Evolutionary conservation across 2,888 invertebrate genomes (phyloP), one percentile per base, ranked within the genome.

Genomic region (Drosophila kambysellisi): DNA sequence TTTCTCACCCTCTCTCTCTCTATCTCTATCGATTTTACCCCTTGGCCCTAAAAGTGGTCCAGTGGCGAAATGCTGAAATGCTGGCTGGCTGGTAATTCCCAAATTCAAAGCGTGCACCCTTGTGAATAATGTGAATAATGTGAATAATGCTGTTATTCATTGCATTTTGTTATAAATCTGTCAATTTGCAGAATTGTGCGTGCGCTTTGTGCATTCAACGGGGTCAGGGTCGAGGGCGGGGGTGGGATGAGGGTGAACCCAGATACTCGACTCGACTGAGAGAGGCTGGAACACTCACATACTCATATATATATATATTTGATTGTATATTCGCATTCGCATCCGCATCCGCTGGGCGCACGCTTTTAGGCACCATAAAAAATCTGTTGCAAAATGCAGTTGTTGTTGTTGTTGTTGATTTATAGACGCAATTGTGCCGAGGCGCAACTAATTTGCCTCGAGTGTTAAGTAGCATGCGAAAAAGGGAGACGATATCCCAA

Each of bases 181-280:
- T 89, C 89, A 91, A 86, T 88, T 90, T 91, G 87, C 89, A 76
- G 88, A 83, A 83, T 83, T 83, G 83, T 87, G 83, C 83, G 88
- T 83, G 79, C 64, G 71, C 59, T 66, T 65, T 67, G 57, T 77
- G 78, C 80, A 81, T 78, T 75, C 69, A 82, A 65, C 74, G 74
- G 76, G 70, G 76, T 62, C 59, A 59, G 41, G 37, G 12, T 29
- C 9, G 20, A 59, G 41, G 37, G 12, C 2, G 25, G 25, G 20
- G 20, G 29, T 15, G 33, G 17, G 32, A 33, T 61, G 39, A 54
- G 64, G 63, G 68, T 72, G 77, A 59, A 41, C 25, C 30, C 70
- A 61, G 52, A 59, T 39, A 61, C 64, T 41, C 70, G 37, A 57
- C 56, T 54, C 11, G 29, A n/a, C 17, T 20, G 20, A 41, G n/a